Evolutionary conservation across 2,888 invertebrate genomes (phyloP).

Genomic region (Plutella xylostella): DNA sequence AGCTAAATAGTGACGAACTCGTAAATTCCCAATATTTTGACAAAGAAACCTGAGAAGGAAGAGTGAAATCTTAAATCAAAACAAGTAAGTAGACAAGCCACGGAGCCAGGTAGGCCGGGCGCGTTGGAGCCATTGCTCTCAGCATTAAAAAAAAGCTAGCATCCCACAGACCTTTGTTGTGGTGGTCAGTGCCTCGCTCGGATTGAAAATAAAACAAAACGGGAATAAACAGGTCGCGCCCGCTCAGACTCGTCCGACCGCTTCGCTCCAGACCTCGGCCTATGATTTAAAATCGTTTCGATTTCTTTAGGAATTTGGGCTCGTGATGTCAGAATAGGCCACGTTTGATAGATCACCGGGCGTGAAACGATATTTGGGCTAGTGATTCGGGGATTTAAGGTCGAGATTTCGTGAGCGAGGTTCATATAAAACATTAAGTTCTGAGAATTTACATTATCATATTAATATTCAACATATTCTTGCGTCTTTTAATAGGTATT

Average conservation of each 20-base stretch:
- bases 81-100: too few relatives aligned
- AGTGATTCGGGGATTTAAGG: too few relatives aligned
- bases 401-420: too few relatives aligned
- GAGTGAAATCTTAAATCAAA: not conserved
- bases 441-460: too few relatives aligned
- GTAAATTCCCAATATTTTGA: too few relatives aligned
- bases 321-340: not conserved
- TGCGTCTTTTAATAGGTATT: too few relatives aligned
- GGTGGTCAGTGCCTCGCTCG: conserved; percentile 65
- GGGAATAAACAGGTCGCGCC: conserved; percentile 41
- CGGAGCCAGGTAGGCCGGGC: not conserved
- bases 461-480: too few relatives aligned
- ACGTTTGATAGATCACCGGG: not conserved
- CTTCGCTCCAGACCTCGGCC: conserved; percentile 23
- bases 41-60: too few relatives aligned
- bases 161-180: conserved; percentile 62
- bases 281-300: conserved; percentile 62
- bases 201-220: conserved; percentile 64
- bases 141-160: conserved; percentile 38
- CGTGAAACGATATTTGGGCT: not conserved
- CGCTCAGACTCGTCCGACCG: conserved; percentile 49
- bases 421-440: too few relatives aligned
- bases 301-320: conserved; percentile 59
- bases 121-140: conserved; percentile 39
- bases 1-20: too few relatives aligned